Evolutionary conservation across 2,888 invertebrate genomes (phyloP).

Genomic region (Agonum fuliginosum): DNA sequence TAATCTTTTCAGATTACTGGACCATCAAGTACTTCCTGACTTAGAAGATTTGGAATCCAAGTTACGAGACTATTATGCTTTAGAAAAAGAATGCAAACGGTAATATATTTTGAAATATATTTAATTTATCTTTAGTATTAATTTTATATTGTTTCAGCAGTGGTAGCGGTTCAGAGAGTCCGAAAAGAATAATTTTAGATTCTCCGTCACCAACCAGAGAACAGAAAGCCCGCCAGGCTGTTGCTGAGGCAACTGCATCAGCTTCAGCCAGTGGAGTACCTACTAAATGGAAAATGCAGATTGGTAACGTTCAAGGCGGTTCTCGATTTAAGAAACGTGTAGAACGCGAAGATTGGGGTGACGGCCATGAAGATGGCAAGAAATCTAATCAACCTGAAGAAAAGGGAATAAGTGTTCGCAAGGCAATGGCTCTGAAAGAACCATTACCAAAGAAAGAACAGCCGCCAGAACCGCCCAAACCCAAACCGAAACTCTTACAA

Average conservation of each 20-base stretch:
- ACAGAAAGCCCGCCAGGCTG: slow-evolving; percentile 73
- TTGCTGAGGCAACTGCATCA: slow-evolving; percentile 72
- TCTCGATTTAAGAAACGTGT: slow-evolving; percentile 79
- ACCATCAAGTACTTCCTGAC: slow-evolving; percentile 79
- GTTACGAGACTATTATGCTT: slow-evolving; percentile 85
- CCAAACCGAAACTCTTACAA: slow-evolving; percentile 66
- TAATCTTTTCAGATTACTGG: slow-evolving; percentile 74
- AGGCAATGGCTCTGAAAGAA: slow-evolving; percentile 80
- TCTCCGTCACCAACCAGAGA: slow-evolving; percentile 73
- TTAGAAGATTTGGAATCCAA: slow-evolving; percentile 86
- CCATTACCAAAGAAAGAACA: slow-evolving; percentile 75
- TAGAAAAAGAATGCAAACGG: slow-evolving; percentile 81
- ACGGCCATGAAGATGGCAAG: slow-evolving; percentile 73
- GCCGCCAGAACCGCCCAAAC: slow-evolving; percentile 67
- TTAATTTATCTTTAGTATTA: background rate
- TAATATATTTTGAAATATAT: slow-evolving; percentile 64
- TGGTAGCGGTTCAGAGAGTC: slow-evolving; percentile 62
- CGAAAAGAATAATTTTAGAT: slow-evolving; percentile 66
- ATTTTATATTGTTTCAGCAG: slow-evolving; percentile 60
- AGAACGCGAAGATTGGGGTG: slow-evolving; percentile 73
- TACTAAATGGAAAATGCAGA: slow-evolving; percentile 83
- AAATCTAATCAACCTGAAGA: slow-evolving; percentile 70
- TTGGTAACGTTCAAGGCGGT: slow-evolving; percentile 75
- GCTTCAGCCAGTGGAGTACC: slow-evolving; percentile 74
- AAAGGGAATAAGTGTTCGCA: slow-evolving; percentile 77